Base-by-base conservation (phyloP, 1,140 invertebrate species). In the Aphaenogaster ashmeadi region DNA sequence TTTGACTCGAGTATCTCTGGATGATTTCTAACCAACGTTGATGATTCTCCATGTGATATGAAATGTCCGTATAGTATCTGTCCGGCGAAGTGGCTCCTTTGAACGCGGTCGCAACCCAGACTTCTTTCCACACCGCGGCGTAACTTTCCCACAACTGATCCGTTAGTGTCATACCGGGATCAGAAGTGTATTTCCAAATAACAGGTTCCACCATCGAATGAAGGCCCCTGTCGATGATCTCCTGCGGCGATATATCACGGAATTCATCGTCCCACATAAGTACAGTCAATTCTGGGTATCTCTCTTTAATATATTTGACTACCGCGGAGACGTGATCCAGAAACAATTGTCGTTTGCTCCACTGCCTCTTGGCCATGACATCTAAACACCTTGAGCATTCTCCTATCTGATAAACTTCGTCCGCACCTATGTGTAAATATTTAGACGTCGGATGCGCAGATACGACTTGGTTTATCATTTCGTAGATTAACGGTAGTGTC, bases 211-310 rank as follows among this genome's bases (percentile, higher is more conserved):
- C 96, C 27, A 97, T 94, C 21, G 96, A 95, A 5, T 97, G 96
- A 15, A 98, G 94, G 15, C 96, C 96, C 90, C 96, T 97, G 47
- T 96, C 96, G 87, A 96, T 94, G 93, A 98, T 96, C 84, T 96
- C 96, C 62, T 96, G 95, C 21, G 96, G 94, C 1, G 96, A 96
- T 64, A 98, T 97, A 66, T 97, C 96, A 9, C 98, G 95, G 44
- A 99, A 95, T 97, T 99, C 99, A 94, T 99, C 99, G 92, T 99
- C 98, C 99, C 99, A 99, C 93, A 99, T 98, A 8, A 99, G 96
- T 21, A 98, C 95, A 8, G 95, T 97, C 3, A 98, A 93, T 0
- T 96, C 92, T 0, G 97, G 96, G 93, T 96, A 97, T 9, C 96
- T 96, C 1, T 95, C 94, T 62, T 96, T 96, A 5, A 98, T 96